A percentile compares a stretch with the other conserved stretches of the same genome.
Conservation (phyloP, 2,113 vertebrate species). For the Trematocara variabile region DNA sequence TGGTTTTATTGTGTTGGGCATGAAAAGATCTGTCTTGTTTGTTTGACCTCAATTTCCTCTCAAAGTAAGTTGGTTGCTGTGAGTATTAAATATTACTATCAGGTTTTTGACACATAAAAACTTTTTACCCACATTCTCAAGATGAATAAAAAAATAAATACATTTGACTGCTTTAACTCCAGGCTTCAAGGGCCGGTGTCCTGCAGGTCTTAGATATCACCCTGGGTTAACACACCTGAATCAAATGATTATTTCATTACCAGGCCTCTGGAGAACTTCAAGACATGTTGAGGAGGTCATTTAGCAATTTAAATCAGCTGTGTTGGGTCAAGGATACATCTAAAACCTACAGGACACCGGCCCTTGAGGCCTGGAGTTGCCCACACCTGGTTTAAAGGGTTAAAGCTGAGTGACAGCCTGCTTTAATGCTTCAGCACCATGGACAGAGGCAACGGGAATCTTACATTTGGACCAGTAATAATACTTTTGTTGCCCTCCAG, state of each 20-base stretch:
- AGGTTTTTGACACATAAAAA: neutral
- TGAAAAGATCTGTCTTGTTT: neutral
- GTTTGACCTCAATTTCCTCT: fast-evolving
- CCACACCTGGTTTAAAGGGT: fast-evolving
- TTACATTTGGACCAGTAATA: too few species aligned
- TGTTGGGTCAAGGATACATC: fast-evolving
- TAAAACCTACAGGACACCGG: fast-evolving
- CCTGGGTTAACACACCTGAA: neutral
- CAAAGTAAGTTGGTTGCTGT: neutral
- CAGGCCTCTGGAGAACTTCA: neutral
- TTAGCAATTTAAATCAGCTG: neutral
- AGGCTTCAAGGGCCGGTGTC: too few species aligned
- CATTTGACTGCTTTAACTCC: neutral
- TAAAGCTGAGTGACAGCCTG: fast-evolving
- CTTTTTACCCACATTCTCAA: fast-evolving
- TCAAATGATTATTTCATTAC: neutral
- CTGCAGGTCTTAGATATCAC: fast-evolving
- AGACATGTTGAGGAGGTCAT: neutral
- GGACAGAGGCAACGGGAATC: neutral
- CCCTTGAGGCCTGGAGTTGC: neutral
- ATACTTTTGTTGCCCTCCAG: neutral
- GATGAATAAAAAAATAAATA: fast-evolving
- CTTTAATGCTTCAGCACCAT: neutral
- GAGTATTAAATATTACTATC: neutral
- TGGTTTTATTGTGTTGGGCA: neutral